Percentiles rank a stretch among this genome's conserved stretches.
phyloP scores from a whole-genome alignment of 2,797 vertebrate genomes.

The Cryptoblepharus egeriae region DNA sequence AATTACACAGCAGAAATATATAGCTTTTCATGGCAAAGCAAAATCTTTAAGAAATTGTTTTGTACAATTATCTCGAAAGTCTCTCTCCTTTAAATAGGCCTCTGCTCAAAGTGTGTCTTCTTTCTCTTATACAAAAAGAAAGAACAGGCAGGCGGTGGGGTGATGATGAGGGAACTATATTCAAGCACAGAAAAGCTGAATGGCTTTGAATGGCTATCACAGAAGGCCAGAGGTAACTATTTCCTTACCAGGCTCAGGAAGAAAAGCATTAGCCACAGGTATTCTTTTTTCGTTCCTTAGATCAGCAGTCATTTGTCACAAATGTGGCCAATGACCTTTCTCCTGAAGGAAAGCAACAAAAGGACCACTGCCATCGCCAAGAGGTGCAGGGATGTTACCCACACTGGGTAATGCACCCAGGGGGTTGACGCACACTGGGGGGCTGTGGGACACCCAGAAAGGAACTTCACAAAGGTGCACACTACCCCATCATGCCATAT shows the following conservation, averaged over 20 bases:
- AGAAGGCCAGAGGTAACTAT: constrained; percentile 21
- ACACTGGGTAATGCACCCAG: too few relatives aligned
- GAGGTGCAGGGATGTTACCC: too few relatives aligned
- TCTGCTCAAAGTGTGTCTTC: constrained; percentile 3
- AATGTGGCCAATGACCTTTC: background rate
- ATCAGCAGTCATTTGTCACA: constrained; percentile 14
- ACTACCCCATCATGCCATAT: too few relatives aligned
- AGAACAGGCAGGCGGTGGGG: background rate
- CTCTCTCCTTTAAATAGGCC: constrained; percentile 1
- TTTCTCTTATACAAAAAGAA: constrained; percentile 11
- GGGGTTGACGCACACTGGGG: too few relatives aligned
- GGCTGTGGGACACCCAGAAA: too few relatives aligned
- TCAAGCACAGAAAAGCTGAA: constrained; percentile 15
- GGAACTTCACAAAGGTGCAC: too few relatives aligned
- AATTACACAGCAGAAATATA: constrained; percentile 18
- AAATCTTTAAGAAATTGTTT: constrained; percentile 18
- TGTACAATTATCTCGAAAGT: constrained; percentile 29
- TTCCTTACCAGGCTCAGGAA: constrained; percentile 16
- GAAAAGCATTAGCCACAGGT: constrained; percentile 15
- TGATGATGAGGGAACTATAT: background rate
- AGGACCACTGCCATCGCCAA: too few relatives aligned
- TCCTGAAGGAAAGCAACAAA: background rate
- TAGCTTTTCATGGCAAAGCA: constrained; percentile 29
- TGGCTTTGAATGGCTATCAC: constrained; percentile 2
- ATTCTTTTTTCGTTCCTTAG: constrained; percentile 19